Conservation (phyloP, 2,113 vertebrate genomes). For the Taxidea taxus region DNA sequence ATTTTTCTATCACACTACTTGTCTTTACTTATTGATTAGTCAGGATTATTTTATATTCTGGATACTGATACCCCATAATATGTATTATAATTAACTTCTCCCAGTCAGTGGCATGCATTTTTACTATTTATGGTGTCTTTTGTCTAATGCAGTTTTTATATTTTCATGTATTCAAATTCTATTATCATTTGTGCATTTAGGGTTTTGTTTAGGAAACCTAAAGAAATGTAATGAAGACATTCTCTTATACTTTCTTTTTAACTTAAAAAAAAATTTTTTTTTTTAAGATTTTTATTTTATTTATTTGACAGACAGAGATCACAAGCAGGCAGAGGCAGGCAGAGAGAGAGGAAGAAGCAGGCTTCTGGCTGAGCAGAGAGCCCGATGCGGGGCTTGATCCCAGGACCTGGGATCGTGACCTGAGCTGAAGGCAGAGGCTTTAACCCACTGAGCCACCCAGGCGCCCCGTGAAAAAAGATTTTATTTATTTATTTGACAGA, state of each 20-base stretch:
- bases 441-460: too few relatives aligned
- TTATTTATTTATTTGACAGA: too few relatives aligned
- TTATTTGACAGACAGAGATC: too few relatives aligned
- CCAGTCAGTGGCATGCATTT: neutral
- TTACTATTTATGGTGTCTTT: neutral
- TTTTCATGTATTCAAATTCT: conserved; percentile 13
- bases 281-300: too few relatives aligned
- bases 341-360: too few relatives aligned
- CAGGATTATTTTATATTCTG: neutral
- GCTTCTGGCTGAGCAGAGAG: too few relatives aligned
- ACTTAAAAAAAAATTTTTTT: too few relatives aligned
- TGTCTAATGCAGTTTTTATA: neutral
- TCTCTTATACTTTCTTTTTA: neutral
- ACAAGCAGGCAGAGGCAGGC: too few relatives aligned
- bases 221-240: conserved; percentile 1
- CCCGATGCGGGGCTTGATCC: too few relatives aligned
- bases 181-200: neutral
- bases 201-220: neutral
- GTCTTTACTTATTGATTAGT: conserved; percentile 13
- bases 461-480: too few relatives aligned
- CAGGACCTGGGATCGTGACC: too few relatives aligned
- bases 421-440: too few relatives aligned
- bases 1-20: neutral
- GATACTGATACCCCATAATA: neutral
- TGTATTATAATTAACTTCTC: conserved; percentile 10